Evolutionary conservation across 2,888 invertebrate genomes (phyloP).

Genomic region (Panopea generosa): DNA sequence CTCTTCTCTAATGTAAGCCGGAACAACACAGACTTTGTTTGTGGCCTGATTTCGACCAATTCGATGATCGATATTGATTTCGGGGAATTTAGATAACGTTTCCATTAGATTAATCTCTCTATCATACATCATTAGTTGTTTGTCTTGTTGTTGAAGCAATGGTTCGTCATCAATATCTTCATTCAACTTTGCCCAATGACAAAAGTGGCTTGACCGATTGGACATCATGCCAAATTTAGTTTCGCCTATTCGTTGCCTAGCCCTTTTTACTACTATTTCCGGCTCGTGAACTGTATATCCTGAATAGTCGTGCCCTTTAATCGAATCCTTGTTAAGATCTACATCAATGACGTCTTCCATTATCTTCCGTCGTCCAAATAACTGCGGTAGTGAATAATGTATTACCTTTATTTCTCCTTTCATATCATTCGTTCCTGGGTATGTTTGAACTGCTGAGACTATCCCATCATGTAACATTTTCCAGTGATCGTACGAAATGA

Average conservation of each 20-base stretch:
- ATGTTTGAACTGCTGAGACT: constrained; percentile 15
- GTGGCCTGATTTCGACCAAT: constrained; percentile 23
- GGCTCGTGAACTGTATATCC: constrained; percentile 21
- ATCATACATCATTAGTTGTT: not conserved
- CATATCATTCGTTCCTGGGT: constrained; percentile 2
- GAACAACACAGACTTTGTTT: not conserved
- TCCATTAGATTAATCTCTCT: not conserved
- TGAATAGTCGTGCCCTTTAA: constrained; percentile 23
- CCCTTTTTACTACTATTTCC: constrained; percentile 35
- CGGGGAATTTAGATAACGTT: constrained; percentile 8
- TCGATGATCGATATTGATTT: constrained; percentile 22
- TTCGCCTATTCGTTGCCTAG: constrained; percentile 36
- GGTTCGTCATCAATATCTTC: constrained; percentile 13
- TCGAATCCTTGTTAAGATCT: constrained; percentile 18
- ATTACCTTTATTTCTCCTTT: constrained; percentile 20
- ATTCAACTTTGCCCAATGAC: constrained; percentile 46
- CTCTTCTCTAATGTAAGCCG: constrained; percentile 33
- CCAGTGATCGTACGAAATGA: constrained; percentile 26
- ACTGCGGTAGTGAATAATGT: constrained; percentile 28
- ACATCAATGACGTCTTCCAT: constrained; percentile 22
- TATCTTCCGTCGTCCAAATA: constrained; percentile 24
- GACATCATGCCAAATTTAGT: constrained; percentile 31
- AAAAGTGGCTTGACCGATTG: too few species aligned
- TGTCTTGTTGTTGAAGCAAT: not conserved
- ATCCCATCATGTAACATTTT: constrained; percentile 25